Percentiles rank a stretch among this genome's conserved stretches.
Evolutionary conservation across 30 jellyfish, hydroid and myxozoan genomes (phyloP).

Genomic region (Chrysaora quinquecirrha): DNA sequence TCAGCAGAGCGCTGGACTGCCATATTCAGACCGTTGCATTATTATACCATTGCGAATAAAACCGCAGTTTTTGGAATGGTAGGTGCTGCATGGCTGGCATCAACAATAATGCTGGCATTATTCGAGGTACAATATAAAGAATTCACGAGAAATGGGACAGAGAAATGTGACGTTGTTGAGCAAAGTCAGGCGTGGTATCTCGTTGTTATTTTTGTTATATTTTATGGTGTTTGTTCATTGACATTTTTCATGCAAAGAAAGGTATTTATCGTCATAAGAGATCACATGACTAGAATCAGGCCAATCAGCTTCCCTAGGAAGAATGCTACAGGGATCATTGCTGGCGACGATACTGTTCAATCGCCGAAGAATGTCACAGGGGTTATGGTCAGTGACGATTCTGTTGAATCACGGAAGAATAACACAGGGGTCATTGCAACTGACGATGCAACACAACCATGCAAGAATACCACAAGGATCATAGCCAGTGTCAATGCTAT

Average conservation of each 20-base stretch:
- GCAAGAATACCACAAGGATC: no score
- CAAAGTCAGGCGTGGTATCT: slow-evolving; percentile 37
- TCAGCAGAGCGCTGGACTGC: slow-evolving; percentile 71
- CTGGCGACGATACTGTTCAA: no score
- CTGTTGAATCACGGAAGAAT: no score
- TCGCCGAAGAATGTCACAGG: no score
- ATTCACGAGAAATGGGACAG: background rate
- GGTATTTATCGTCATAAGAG: slow-evolving; percentile 35
- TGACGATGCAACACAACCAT: no score
- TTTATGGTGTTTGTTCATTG: slow-evolving; percentile 46
- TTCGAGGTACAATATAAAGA: slow-evolving; percentile 31
- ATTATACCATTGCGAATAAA: slow-evolving; percentile 47
- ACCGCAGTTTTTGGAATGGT: slow-evolving; percentile 11
- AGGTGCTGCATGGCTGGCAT: slow-evolving; percentile 32
- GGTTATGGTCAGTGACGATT: no score
- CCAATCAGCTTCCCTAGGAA: slow-evolving; percentile 3
- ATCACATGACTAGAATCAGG: slow-evolving; percentile 47
- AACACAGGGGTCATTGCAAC: no score
- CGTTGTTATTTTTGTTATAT: slow-evolving; percentile 17
- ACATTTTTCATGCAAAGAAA: slow-evolving; percentile 54
- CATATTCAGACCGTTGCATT: slow-evolving; percentile 55
- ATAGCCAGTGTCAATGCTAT: no score
- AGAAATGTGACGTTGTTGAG: slow-evolving; percentile 49
- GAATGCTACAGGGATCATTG: background rate
- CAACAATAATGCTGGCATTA: slow-evolving; percentile 28